Evolutionary conservation across 2,888 invertebrate genomes (phyloP), one percentile per base, ranked within the genome.

Genomic region (Watsonalla binaria): DNA sequence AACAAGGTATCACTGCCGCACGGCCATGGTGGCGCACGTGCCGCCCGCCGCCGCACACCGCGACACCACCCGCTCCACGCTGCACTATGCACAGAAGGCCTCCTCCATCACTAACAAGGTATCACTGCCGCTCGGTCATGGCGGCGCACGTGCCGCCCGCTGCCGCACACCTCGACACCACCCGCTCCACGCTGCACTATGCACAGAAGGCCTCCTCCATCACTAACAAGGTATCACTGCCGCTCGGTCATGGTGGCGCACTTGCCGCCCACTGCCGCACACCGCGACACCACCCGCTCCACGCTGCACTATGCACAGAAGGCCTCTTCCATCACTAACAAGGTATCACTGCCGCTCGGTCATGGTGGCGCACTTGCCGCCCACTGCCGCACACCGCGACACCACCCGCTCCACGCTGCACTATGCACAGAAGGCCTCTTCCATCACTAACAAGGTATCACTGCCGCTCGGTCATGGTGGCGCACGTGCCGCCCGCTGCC

Each of bases 191-290:
- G 0, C 89, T 99, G 35, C 95, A 97, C 49, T 99, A 99, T 83
- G 98, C 98, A 0, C 97, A 98, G 78, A 92, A 98, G 54, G 99
- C 99, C 4, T 96, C 96, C 68, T 95, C 96, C 69, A 99, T 99
- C 68, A 96, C 97, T n/a, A 97, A 95, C 68, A 95, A 95, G 92
- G 96, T 96, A 65, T 42, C 11, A 37, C 6, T 8, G 6, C 6
- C 94, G 96, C 70, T 99, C 99, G 0, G 97, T 98, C n/a, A 99
- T 99, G 98, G 96, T 99, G 56, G 98, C 98, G 4, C 98, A 99
- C 85, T 96, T 98, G 46, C 96, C 97, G 2, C 97, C 98, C 0
- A 95, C 96, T 42, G 92, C 93, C 13, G 84, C 91, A 6, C 95
- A 96, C 72, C 94, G 96, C 37, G 98, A 99, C 76, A 98, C 99